Base-by-base conservation (phyloP, 2,888 invertebrate species). In the Leucophenga maculata region DNA sequence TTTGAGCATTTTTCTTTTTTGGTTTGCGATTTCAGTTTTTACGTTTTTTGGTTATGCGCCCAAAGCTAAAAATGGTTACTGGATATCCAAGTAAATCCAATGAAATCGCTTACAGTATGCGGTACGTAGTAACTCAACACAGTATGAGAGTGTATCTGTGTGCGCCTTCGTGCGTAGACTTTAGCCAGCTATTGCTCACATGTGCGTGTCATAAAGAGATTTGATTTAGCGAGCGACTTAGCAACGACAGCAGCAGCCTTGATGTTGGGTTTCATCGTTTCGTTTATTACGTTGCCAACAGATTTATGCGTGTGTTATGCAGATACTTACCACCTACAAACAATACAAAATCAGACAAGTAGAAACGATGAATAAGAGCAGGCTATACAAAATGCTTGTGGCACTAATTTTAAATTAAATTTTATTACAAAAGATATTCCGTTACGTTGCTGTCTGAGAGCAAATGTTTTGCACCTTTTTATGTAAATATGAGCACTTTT, bases 181-280 rank as follows among this genome's bases (percentile, higher is more conserved):
- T 55, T 55, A 22, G 26, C 39, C 39, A 39, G 50, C 50, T 18
- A 50, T 50, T n/a, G 50, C 22, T 44, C 48, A 64, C 46, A 64
- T 64, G 62, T 64, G 62, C 48, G 62, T 64, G 62, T 48, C 48
- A 64, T 64, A 64, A 64, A 64, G 22, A 46, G 46, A n/a, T 59
- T 64, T 22, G 46, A 64, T 46, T 22, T 48, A 64, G 20, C 14
- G n/a, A 16, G 8, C 8, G 20, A 64, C 48, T 39, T 32, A 46
- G 22, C 39, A 39, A 8, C 39, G 1, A 39, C 39, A 39, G 11
- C 32, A 32, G 32, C 39, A 11, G 39, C 39, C 11, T 39, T 39
- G 39, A 1, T 11, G 39, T 39, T 39, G 39, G 8, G 39, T 39
- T 39, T 11, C 26, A n/a, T n/a, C 18, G 32, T 16, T 20, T 64